phyloP scores from a whole-genome alignment of 2,797 vertebrate genomes.

The Australoheros facetus region DNA sequence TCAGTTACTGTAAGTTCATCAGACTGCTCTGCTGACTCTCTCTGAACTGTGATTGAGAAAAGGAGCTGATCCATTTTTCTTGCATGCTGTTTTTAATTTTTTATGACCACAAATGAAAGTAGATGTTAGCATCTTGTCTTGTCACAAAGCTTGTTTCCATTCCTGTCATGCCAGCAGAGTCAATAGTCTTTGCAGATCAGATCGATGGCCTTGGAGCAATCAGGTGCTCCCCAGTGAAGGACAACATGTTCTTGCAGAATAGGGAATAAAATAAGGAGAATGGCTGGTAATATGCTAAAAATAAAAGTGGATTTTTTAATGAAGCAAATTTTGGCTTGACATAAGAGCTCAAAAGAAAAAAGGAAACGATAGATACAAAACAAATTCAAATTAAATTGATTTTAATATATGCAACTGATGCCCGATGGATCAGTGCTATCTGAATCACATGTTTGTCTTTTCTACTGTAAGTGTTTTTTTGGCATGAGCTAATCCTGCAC shows the following conservation, averaged over 20 bases:
- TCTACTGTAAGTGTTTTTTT: neutral
- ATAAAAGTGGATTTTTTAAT: neutral
- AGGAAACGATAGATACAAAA: neutral
- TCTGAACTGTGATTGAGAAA: neutral
- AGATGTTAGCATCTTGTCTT: slow-evolving; percentile 11
- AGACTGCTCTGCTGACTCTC: neutral
- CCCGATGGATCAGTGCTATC: neutral
- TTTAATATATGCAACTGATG: neutral
- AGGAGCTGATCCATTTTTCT: neutral
- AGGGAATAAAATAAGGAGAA: neutral
- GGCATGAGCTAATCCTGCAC: neutral
- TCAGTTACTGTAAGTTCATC: neutral
- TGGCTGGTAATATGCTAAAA: slow-evolving; percentile 13
- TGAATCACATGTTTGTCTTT: too few species aligned
- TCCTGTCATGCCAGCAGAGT: slow-evolving; percentile 25
- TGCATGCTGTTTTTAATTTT: neutral
- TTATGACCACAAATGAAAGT: neutral
- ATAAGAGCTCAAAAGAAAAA: neutral
- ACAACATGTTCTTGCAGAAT: slow-evolving; percentile 4
- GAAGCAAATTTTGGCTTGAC: neutral
- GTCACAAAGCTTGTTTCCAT: slow-evolving; percentile 43
- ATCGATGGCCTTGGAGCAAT: slow-evolving; percentile 31
- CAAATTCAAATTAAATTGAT: neutral
- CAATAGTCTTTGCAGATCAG: slow-evolving; percentile 37
- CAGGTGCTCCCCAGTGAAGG: slow-evolving; percentile 56